A percentile compares a stretch with the other conserved stretches of the same genome.
Evolutionary conservation across 2,888 invertebrate genomes (phyloP).

Genomic region (Dusona sp.): DNA sequence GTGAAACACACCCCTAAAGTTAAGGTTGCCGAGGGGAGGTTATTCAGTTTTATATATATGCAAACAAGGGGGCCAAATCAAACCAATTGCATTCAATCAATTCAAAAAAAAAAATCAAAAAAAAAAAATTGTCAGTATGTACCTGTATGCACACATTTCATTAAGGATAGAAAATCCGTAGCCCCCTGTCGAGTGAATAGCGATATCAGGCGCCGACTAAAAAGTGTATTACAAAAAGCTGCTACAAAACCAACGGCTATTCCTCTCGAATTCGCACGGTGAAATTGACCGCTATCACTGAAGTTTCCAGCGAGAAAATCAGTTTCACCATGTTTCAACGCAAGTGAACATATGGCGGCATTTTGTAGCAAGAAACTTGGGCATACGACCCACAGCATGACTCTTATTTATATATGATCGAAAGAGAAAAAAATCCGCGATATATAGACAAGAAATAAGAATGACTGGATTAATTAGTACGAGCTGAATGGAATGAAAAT

Average conservation of each 20-base stretch:
- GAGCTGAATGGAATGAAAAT: constrained; percentile 32
- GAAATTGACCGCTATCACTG: constrained; percentile 5
- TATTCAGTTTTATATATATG: no score
- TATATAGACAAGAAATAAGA: constrained; percentile 1
- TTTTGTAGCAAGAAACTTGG: not conserved
- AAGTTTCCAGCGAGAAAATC: not conserved
- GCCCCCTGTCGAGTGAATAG: constrained; percentile 40
- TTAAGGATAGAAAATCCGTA: not conserved
- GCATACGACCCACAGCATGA: constrained; percentile 29
- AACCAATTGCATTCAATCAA: no score
- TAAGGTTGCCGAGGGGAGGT: no score
- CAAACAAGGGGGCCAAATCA: no score
- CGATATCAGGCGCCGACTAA: not conserved
- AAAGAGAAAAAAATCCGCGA: not conserved
- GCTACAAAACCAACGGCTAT: not conserved
- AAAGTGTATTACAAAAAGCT: constrained; percentile 7
- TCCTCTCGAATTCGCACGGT: not conserved
- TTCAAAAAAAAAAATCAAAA: no score
- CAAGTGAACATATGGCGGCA: not conserved
- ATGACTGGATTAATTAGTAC: constrained; percentile 20
- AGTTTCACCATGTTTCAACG: not conserved
- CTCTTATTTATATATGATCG: constrained; percentile 21
- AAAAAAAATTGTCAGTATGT: no score
- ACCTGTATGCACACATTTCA: not conserved
- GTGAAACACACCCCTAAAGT: no score